Percentiles rank a stretch among this genome's conserved stretches.
These are phyloP conservation scores for Xylophagus ater DNA, from an alignment of 2,888 invertebrate species.

Conservation along the genomic window DNA sequence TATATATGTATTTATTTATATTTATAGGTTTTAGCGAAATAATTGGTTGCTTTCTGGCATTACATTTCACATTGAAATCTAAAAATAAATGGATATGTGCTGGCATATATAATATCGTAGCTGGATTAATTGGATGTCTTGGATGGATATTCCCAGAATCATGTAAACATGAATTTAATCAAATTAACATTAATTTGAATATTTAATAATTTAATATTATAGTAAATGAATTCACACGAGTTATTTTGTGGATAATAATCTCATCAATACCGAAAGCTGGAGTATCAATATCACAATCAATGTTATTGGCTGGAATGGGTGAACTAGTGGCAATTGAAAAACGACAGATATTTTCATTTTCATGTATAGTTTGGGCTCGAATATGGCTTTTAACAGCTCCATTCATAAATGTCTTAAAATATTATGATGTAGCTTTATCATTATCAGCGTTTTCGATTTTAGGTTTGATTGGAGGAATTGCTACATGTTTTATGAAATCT, in stretches of 20 bases:
- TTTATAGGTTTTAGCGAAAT: conserved; percentile 36
- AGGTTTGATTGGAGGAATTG: conserved; percentile 34
- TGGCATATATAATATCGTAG: conserved; percentile 34
- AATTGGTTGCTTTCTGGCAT: conserved; percentile 36
- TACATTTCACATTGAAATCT: conserved; percentile 33
- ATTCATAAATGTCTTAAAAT: conserved; percentile 34
- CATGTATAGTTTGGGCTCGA: conserved; percentile 36
- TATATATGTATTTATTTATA: conserved; percentile 2
- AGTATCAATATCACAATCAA: conserved; percentile 38
- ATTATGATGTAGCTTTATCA: conserved; percentile 32
- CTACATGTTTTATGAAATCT: conserved; percentile 29
- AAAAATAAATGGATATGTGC: conserved; percentile 38
- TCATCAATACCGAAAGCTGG: conserved; percentile 37
- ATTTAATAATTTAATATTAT: conserved; percentile 7
- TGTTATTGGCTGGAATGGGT: conserved; percentile 36
- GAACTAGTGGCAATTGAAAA: conserved; percentile 36
- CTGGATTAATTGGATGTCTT: conserved; percentile 34
- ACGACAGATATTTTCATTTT: conserved; percentile 33
- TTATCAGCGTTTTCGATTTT: conserved; percentile 31
- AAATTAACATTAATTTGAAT: neutral
- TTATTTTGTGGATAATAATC: conserved; percentile 35
- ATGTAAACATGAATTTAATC: conserved; percentile 24
- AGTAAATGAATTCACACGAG: conserved; percentile 31
- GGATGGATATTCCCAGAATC: conserved; percentile 35
- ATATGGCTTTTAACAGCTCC: conserved; percentile 37